Conservation (phyloP, 53 echinoderm and acorn worm species). For the Actinopyga echinites region DNA sequence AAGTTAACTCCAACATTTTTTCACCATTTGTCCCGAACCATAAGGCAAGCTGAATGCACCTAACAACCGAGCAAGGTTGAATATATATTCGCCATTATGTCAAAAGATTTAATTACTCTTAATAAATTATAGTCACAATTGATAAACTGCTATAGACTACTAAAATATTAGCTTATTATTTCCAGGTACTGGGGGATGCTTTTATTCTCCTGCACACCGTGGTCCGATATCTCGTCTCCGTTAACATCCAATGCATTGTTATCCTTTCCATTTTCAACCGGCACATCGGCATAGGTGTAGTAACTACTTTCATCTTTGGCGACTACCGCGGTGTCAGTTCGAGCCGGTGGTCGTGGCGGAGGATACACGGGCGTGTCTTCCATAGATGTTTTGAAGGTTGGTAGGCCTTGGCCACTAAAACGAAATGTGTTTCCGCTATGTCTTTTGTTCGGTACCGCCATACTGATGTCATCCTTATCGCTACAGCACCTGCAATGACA, state of each 20-base stretch:
- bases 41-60: no score
- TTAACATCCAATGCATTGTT: background rate
- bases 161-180: background rate
- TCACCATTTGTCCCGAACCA: no score
- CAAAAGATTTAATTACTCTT: no score
- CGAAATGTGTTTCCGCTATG: background rate
- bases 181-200: constrained; percentile 14
- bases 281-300: constrained; percentile 15
- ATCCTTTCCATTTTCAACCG: constrained; percentile 9
- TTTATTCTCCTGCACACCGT: background rate
- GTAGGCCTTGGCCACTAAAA: background rate
- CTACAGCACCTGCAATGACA: background rate
- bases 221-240: background rate
- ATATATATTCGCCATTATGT: no score
- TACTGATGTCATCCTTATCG: background rate
- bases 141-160: no score
- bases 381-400: background rate
- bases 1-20: no score
- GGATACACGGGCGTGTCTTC: background rate
- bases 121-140: no score
- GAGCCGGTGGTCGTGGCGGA: constrained; percentile 12
- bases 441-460: background rate
- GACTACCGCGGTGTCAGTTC: constrained; percentile 27
- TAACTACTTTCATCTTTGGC: background rate
- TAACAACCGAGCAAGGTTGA: no score